Conservation (phyloP, 2,113 vertebrate genomes). For the Engystomops pustulosus region DNA sequence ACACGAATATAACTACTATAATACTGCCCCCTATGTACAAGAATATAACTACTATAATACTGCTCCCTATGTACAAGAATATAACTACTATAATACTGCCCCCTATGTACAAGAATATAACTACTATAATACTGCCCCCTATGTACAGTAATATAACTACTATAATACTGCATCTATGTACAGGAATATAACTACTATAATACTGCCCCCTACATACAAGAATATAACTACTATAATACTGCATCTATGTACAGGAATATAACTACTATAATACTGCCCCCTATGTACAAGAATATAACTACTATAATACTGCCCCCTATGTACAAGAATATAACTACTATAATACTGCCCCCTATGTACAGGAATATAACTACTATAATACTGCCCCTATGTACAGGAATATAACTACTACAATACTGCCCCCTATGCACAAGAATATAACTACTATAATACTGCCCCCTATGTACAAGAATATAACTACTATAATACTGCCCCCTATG, state of each 20-base stretch:
- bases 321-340: no score
- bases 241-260: neutral
- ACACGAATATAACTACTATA: slow-evolving; percentile 15
- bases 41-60: slow-evolving; percentile 15
- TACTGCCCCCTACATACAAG: neutral
- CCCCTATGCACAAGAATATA: no score
- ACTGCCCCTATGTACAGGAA: neutral
- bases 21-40: neutral
- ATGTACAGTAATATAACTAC: slow-evolving; percentile 8
- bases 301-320: no score
- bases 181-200: no score
- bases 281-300: neutral
- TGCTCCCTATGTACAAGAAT: neutral
- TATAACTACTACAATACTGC: no score
- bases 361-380: slow-evolving; percentile 2
- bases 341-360: neutral
- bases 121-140: neutral
- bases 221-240: slow-evolving; percentile 20
- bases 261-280: slow-evolving; percentile 1
- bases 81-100: neutral
- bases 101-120: neutral
- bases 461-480: neutral
- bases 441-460: neutral
- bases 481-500: neutral
- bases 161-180: neutral